These are phyloP conservation scores for Upupa epops DNA, from an alignment of 2,113 vertebrate genomes.

Conservation along the genomic window DNA sequence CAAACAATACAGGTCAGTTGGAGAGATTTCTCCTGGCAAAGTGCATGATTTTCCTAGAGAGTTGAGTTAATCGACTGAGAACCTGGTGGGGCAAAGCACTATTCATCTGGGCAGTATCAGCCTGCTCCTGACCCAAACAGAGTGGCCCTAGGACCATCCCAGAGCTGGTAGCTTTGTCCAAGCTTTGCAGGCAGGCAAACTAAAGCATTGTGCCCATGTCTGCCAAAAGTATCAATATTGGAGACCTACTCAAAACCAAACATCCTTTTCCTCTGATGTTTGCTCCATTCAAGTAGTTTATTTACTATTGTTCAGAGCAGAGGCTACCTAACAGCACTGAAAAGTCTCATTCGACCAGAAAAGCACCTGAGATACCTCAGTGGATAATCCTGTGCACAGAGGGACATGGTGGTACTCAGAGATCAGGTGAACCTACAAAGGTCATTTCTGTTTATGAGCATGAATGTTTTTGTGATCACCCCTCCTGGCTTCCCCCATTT, in stretches of 20 bases:
- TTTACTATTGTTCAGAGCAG: background rate
- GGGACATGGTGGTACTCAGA: rapidly evolving
- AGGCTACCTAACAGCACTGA: background rate
- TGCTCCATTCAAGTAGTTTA: background rate
- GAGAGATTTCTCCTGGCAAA: background rate
- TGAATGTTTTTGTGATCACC: background rate
- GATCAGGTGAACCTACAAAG: background rate
- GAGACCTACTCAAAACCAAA: background rate
- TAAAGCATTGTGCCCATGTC: rapidly evolving
- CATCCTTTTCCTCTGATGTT: background rate
- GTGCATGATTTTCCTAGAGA: background rate
- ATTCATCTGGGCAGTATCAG: background rate
- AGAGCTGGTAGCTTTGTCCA: background rate
- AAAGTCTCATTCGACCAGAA: background rate
- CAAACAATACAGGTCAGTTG: background rate
- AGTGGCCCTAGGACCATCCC: background rate
- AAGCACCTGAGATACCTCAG: background rate
- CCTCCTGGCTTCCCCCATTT: background rate
- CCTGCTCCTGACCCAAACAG: rapidly evolving
- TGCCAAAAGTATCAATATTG: background rate
- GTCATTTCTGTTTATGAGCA: background rate
- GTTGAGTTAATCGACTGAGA: too few species aligned
- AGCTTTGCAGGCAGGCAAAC: background rate
- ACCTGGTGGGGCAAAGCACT: background rate
- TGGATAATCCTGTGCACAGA: background rate